Percentiles rank a stretch among this genome's conserved stretches.
These are phyloP conservation scores for Mormyrus lacerda DNA, from an alignment of 2,113 vertebrate genomes.

Conservation along the genomic window DNA sequence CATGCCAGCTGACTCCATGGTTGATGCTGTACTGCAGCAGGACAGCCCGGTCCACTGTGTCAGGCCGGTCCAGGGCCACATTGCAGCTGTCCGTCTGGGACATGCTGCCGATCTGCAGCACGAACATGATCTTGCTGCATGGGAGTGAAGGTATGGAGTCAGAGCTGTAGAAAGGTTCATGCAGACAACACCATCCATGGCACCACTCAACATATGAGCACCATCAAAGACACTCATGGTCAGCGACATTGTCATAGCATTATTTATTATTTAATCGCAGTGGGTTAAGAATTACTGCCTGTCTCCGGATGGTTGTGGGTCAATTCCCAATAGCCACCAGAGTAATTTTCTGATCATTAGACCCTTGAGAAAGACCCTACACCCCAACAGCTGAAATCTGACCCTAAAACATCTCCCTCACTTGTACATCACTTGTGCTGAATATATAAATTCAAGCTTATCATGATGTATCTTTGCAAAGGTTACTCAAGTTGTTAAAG, in stretches of 20 bases:
- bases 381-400: too few relatives aligned
- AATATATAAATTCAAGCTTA: not conserved
- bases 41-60: slow-evolving; percentile 86
- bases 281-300: not conserved
- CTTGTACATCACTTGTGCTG: not conserved
- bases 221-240: not conserved
- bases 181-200: not conserved
- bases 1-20: slow-evolving; percentile 92
- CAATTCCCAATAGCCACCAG: not conserved
- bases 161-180: not conserved
- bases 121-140: slow-evolving; percentile 98
- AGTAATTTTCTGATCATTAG: not conserved
- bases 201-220: not conserved
- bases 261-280: not conserved
- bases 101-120: slow-evolving; percentile 93
- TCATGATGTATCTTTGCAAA: not conserved
- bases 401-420: too few relatives aligned
- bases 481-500: not conserved
- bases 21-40: slow-evolving; percentile 95
- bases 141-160: slow-evolving; percentile 24
- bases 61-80: slow-evolving; percentile 77
- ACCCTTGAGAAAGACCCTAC: too few relatives aligned
- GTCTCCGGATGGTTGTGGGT: not conserved
- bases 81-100: slow-evolving; percentile 96
- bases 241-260: not conserved